Base-by-base conservation (phyloP, 2,797 vertebrate genomes). In the Lacerta viridis region DNA sequence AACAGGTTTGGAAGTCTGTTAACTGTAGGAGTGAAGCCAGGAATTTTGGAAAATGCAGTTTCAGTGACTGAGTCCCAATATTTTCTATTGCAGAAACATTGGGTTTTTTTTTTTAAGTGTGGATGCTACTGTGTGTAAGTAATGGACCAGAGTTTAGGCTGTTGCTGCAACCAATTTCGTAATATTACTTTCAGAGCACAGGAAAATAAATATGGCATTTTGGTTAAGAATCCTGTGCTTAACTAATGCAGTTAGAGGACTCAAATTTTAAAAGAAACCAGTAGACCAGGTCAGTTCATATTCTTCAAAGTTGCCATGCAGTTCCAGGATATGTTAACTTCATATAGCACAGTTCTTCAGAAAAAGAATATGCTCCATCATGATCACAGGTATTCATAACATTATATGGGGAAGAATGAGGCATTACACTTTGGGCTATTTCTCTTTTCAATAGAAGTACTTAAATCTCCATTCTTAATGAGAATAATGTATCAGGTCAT, bases 331-430 rank as follows among this genome's bases (percentile, higher is more conserved):
- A 55, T 69, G 78, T 29, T 18, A 27, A 10, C 68, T 88, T 82
- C 29, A 82, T 46, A 55, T 39, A 84, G 10, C 25, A 87, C n/a
- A 6, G 46, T 23, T 46, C 13, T 83, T 84, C 41, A 1, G 41
- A 79, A 43, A 55, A 91, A 13, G 13, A 86, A 85, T 36, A 8
- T 25, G 36, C 36, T 66, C 43, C 1, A 79, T 18, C 41, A 55
- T 36, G 15, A 17, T 75, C n/a, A 80, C 2, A 61, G 36, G 7
- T 77, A 77, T 75, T 80, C 33, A 59, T 79, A 87, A 36, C n/a
- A 20, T 69, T 80, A 78, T 78, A 80, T 7, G 78, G 68, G 61
- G 11, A 91, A 39, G 86, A 88, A 87, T 87, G 36, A 41, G 83
- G 69, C 6, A 59, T 72, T 69, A 23, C 4, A 61, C 3, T 80